Evolutionary conservation across 2,797 vertebrate species (phyloP).

Genomic region (Malacoctenus gilli): DNA sequence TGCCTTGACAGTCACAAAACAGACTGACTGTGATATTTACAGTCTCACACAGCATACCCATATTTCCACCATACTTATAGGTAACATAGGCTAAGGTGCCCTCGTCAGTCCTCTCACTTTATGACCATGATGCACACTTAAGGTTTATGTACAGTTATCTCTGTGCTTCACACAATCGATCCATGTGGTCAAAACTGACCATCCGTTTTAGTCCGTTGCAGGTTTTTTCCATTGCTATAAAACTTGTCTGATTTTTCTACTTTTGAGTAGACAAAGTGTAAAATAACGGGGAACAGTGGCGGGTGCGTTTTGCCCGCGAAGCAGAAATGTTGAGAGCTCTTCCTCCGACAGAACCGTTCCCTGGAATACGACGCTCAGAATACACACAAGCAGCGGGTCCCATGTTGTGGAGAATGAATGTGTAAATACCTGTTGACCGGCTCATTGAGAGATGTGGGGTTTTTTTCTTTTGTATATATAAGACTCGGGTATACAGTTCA

Average conservation of each 20-base stretch:
- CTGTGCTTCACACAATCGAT: constrained; percentile 38
- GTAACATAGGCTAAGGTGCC: constrained; percentile 40
- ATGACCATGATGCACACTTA: constrained; percentile 43
- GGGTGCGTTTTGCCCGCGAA: constrained; percentile 67
- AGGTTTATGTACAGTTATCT: constrained; percentile 45
- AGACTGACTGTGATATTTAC: constrained; percentile 39
- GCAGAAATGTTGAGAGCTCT: constrained; percentile 47
- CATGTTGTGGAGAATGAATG: constrained; percentile 60
- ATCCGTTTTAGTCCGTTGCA: constrained; percentile 33
- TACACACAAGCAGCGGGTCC: constrained; percentile 24
- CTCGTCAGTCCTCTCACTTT: constrained; percentile 26
- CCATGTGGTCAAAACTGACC: constrained; percentile 6
- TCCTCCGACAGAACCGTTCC: constrained; percentile 57
- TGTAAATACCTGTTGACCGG: constrained; percentile 60
- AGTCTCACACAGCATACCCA: constrained; percentile 37
- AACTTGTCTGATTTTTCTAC: constrained; percentile 24
- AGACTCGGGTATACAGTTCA: constrained; percentile 57
- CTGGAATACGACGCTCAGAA: constrained; percentile 50
- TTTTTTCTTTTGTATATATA: constrained; percentile 67
- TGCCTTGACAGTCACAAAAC: constrained; percentile 62
- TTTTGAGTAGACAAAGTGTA: constrained; percentile 44
- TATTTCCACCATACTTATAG: constrained; percentile 45
- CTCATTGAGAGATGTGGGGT: constrained; percentile 47
- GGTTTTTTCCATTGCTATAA: constrained; percentile 54
- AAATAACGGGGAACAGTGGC: constrained; percentile 24